phyloP scores from a whole-genome alignment of 1,140 invertebrate species.

The Heliconius nattereri region DNA sequence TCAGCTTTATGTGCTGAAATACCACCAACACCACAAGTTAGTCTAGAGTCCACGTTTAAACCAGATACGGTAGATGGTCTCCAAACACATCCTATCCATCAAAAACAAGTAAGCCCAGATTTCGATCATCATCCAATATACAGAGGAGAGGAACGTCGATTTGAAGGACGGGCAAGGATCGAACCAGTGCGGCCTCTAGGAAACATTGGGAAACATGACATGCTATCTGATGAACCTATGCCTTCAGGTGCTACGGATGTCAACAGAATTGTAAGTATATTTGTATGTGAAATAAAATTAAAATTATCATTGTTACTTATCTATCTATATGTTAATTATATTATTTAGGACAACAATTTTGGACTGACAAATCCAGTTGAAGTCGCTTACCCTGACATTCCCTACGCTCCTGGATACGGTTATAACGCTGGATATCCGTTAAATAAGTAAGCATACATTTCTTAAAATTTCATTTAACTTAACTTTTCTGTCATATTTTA shows the following conservation, averaged over 20 bases:
- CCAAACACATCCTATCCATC: constrained; percentile 50
- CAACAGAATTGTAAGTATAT: constrained; percentile 63
- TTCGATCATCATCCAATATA: constrained; percentile 60
- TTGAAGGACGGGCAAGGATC: constrained; percentile 55
- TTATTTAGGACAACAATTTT: constrained; percentile 62
- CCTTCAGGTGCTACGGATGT: constrained; percentile 46
- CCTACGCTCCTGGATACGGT: constrained; percentile 68
- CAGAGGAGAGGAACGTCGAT: constrained; percentile 52
- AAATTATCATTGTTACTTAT: background rate
- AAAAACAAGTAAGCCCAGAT: constrained; percentile 50
- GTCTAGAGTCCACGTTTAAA: constrained; percentile 53
- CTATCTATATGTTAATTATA: background rate
- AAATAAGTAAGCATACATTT: constrained; percentile 46
- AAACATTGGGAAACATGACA: constrained; percentile 61
- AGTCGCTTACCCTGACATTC: constrained; percentile 69
- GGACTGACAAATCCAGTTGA: constrained; percentile 53
- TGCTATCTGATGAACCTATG: constrained; percentile 64
- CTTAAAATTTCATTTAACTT: background rate
- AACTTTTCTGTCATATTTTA: background rate
- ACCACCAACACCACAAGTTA: constrained; percentile 47
- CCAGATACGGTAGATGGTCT: constrained; percentile 48
- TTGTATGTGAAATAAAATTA: background rate
- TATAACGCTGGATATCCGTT: constrained; percentile 58
- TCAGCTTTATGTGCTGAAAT: constrained; percentile 58
- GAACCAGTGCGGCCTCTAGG: constrained; percentile 55